Base-by-base conservation (phyloP, 92 coral and sea anemone genomes). In the Phenganax subtilis region DNA sequence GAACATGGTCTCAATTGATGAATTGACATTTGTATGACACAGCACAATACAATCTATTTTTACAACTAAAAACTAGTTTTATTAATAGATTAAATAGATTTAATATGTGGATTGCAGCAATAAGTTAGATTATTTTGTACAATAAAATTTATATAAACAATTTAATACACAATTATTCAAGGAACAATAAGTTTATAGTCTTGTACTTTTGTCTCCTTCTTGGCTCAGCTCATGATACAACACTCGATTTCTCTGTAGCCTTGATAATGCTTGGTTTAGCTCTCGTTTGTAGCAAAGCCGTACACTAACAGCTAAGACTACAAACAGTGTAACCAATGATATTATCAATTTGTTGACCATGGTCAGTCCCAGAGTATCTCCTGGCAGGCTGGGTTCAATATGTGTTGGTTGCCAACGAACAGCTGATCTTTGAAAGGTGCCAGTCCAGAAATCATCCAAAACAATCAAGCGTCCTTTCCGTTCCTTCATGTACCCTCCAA, bases 201-300 rank as follows among this genome's bases (percentile, higher is more conserved):
- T 62, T 10, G 83, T 44, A 14, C 59, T 65, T 79, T 79, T 63
- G 51, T 79, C 83, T 17, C 74, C 83, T 53, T 79, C 83, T 12
- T 79, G 83, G 28, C 74, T 79, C 5, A 79, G 83, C 51, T 79
- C 60, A 63, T 79, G 83, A 11, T 86, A 88, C 71, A 89, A 87
- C 20, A 88, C 89, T 31, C 72, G 83, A 69, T 84, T 82, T 66
- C 85, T 86, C 55, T 77, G 84, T 31, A 85, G 74, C 87, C 89
- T 81, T 57, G 75, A 89, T 81, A 79, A 81, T 17, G 86, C 51
- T 30, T 84, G 88, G 47, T 55, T 75, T 51, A 97, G 89, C 78
- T 96, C 99, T 51, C 91, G 91, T 52, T 90, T 92, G 82, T 96
- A 96, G 87, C 97, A 96, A 25, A 80, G 61, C 27, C 83, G 71